A percentile compares a stretch with the other conserved stretches of the same genome.
Evolutionary conservation across 2,888 invertebrate genomes (phyloP).

Genomic region (Caenorhabditis sinica): DNA sequence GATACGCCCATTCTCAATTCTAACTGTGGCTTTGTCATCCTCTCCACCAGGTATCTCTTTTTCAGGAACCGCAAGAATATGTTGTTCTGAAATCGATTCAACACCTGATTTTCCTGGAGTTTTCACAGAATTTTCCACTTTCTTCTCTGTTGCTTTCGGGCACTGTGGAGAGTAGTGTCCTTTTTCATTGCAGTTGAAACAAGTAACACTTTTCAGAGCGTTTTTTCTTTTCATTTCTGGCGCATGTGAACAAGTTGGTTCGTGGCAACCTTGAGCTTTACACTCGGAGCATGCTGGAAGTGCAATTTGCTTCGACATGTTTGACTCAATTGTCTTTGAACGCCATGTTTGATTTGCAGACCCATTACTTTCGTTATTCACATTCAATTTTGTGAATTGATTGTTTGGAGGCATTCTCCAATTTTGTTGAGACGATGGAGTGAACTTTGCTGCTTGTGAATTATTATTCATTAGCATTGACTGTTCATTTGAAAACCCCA

Average conservation of each 20-base stretch:
- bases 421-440: no score
- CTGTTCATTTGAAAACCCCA: no score
- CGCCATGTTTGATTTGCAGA: no score
- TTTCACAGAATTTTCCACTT: no score
- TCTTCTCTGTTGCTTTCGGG: not conserved
- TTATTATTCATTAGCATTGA: no score
- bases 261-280: not conserved
- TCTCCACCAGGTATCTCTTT: no score
- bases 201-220: not conserved
- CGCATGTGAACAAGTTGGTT: not conserved
- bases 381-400: no score
- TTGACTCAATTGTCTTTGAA: not conserved
- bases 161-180: not conserved
- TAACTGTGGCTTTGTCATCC: no score
- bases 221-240: not conserved
- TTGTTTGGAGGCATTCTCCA: no score
- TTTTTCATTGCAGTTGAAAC: not conserved
- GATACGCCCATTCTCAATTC: not conserved
- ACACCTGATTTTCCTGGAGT: not conserved
- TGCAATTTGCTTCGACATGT: not conserved
- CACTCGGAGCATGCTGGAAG: not conserved
- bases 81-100: no score
- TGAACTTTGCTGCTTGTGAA: no score
- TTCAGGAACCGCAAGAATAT: not conserved
- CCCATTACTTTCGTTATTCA: no score